phyloP scores from a whole-genome alignment of 2,797 vertebrate species.

The Squalus acanthias region DNA sequence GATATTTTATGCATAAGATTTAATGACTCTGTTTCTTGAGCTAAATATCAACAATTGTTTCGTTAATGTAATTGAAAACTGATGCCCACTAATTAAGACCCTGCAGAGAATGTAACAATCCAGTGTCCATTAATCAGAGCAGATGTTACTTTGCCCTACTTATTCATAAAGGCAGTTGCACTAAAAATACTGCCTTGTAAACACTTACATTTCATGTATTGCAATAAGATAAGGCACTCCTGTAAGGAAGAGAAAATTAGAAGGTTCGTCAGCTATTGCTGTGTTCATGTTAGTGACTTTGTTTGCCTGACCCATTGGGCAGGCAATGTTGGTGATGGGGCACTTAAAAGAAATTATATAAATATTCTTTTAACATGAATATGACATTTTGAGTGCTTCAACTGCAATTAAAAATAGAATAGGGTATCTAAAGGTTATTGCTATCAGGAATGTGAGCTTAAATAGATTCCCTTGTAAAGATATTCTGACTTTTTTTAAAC shows the following conservation, averaged over 20 bases:
- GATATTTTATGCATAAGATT: neutral
- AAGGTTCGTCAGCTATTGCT: neutral
- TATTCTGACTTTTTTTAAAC: neutral
- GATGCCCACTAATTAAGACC: neutral
- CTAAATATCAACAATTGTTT: neutral
- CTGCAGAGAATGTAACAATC: conserved; percentile 9
- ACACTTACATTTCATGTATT: neutral
- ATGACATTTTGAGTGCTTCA: neutral
- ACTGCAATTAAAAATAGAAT: neutral
- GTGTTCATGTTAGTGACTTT: neutral
- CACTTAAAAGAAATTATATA: neutral
- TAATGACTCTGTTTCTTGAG: neutral
- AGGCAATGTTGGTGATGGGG: neutral
- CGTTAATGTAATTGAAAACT: neutral
- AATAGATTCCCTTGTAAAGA: neutral
- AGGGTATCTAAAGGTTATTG: neutral
- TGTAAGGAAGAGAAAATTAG: neutral
- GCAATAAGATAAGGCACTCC: neutral
- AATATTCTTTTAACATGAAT: neutral
- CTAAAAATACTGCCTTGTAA: neutral
- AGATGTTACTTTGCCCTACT: conserved; percentile 12
- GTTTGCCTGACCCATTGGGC: neutral
- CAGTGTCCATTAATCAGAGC: neutral
- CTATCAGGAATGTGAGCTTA: neutral
- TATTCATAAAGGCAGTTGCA: neutral